phyloP scores from a whole-genome alignment of 2,888 invertebrate species.

The Dermolepida albohirtum region DNA sequence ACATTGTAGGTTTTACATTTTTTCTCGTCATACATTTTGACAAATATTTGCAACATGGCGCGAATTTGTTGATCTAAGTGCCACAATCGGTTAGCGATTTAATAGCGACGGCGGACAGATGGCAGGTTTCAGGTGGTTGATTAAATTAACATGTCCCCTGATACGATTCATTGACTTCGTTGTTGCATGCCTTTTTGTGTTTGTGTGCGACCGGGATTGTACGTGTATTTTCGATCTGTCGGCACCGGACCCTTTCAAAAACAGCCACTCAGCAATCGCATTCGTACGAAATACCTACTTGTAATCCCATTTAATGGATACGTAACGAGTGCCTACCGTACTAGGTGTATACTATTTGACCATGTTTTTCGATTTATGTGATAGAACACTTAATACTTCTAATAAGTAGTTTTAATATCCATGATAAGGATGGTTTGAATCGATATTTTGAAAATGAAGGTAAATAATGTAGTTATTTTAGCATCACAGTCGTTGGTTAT shows the following conservation, averaged over 20 bases:
- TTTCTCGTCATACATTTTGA: not conserved
- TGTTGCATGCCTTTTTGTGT: slow-evolving; percentile 5
- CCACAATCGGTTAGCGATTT: slow-evolving; percentile 19
- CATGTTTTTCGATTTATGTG: too few relatives aligned
- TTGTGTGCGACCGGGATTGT: not conserved
- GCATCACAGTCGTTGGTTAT: too few relatives aligned
- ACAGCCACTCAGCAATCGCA: slow-evolving; percentile 4
- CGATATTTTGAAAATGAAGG: too few relatives aligned
- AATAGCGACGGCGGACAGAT: slow-evolving; percentile 25
- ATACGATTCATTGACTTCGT: slow-evolving; percentile 34
- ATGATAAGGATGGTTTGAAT: too few relatives aligned
- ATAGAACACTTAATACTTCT: too few relatives aligned
- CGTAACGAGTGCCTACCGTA: too few relatives aligned
- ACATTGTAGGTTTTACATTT: too few relatives aligned
- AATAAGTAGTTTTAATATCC: too few relatives aligned
- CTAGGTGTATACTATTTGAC: too few relatives aligned
- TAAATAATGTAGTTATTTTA: too few relatives aligned
- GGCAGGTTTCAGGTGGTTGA: slow-evolving; percentile 31
- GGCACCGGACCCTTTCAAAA: not conserved
- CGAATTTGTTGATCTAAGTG: slow-evolving; percentile 11
- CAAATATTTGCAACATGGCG: slow-evolving; percentile 13
- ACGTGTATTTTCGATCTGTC: not conserved
- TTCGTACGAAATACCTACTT: slow-evolving; percentile 9
- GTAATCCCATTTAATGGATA: not conserved
- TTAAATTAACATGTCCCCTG: slow-evolving; percentile 27